Percentiles rank a stretch among this genome's conserved stretches.
Conservation (phyloP, 2,113 vertebrate genomes). For the Eudyptes chrysolophus region DNA sequence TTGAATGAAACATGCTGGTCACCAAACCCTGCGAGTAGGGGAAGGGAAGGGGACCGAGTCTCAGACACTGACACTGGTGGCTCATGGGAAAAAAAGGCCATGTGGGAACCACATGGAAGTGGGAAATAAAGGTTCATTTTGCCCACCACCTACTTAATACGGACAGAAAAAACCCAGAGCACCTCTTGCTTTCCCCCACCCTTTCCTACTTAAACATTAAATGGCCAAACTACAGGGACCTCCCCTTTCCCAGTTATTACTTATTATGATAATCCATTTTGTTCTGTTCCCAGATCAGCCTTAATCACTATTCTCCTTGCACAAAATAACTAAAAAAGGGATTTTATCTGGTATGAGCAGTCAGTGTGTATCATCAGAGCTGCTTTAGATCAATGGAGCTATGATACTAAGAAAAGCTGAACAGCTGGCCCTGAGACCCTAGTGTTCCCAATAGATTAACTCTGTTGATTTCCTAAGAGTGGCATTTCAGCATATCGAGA, state of each 20-base stretch:
- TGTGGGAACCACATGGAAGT: not conserved
- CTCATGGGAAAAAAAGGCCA: not conserved
- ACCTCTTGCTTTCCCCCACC: not conserved
- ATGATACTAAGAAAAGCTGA: not conserved
- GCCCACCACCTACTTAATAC: not conserved
- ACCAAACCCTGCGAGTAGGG: not conserved
- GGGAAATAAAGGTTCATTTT: not conserved
- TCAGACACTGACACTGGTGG: not conserved
- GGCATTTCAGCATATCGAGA: conserved; percentile 9
- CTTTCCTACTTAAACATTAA: not conserved
- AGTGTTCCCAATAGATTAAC: not conserved
- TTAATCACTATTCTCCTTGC: not conserved
- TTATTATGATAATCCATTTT: conserved; percentile 7
- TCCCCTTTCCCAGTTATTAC: not conserved
- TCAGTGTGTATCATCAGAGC: not conserved
- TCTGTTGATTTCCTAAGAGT: not conserved
- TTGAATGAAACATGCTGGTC: not conserved
- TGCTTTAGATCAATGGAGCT: not conserved
- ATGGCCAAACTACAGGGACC: not conserved
- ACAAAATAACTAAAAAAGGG: not conserved
- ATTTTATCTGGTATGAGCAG: not conserved
- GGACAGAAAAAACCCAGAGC: not conserved
- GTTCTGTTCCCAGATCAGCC: not conserved
- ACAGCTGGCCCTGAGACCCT: conserved; percentile 14
- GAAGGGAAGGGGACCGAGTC: not conserved